Evolutionary conservation across 2,888 invertebrate species (phyloP).

Genomic region (Ecdyonurus torrentis): DNA sequence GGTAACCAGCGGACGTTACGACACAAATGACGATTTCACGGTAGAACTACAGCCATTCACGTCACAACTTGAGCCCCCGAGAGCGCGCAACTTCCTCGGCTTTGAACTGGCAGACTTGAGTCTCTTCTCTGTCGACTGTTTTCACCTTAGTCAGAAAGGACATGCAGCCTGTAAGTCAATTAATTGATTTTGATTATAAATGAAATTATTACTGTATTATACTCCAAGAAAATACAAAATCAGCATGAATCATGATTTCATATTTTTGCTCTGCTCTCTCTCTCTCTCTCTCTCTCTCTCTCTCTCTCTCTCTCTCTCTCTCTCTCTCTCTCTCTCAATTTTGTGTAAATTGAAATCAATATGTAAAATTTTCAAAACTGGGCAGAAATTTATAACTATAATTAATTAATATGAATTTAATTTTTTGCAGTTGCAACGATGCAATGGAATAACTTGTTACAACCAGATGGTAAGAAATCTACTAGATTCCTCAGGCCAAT

Average conservation of each 20-base stretch:
- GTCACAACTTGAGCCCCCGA: constrained; percentile 8
- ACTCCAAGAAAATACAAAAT: no score
- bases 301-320: no score
- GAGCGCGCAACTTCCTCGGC: constrained; percentile 11
- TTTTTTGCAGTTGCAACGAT: constrained; percentile 10
- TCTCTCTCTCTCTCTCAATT: no score
- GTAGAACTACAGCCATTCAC: constrained; percentile 15
- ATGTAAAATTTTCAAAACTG: no score
- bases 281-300: no score
- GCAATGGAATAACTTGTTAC: constrained; percentile 12
- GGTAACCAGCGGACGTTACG: constrained; percentile 12
- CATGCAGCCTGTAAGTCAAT: constrained; percentile 12
- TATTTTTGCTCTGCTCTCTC: no score
- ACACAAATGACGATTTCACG: constrained; percentile 13
- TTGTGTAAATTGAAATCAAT: no score
- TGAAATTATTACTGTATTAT: neutral
- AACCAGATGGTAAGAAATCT: constrained; percentile 11
- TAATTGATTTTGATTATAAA: neutral
- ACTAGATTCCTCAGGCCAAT: neutral
- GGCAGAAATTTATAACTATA: no score
- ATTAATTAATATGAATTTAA: no score
- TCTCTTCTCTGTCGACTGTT: constrained; percentile 14
- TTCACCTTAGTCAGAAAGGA: constrained; percentile 13
- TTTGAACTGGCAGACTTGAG: constrained; percentile 11
- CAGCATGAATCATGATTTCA: no score